These are phyloP conservation scores for Lanius ludovicianus DNA, from an alignment of 2,113 vertebrate genomes.

Conservation along the genomic window DNA sequence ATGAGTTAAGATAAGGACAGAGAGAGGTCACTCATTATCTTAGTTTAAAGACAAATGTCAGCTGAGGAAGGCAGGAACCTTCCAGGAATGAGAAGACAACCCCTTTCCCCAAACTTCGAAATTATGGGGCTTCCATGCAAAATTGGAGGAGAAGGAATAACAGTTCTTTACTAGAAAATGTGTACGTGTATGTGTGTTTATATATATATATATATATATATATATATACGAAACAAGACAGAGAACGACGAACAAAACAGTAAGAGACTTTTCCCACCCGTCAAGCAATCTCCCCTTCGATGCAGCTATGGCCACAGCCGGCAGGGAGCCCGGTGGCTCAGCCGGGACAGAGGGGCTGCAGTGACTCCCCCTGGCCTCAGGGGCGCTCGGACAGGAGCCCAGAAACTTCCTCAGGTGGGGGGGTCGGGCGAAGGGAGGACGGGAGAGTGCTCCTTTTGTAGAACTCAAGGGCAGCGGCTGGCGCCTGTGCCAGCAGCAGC, in stretches of 20 bases:
- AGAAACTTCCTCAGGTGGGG: too few species aligned
- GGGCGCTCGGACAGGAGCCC: not conserved
- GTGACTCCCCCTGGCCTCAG: not conserved
- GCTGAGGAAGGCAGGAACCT: not conserved
- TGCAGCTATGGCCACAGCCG: not conserved
- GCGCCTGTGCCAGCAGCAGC: not conserved
- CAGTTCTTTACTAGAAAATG: not conserved
- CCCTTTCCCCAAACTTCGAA: not conserved
- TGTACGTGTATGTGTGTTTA: too few species aligned
- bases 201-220: not conserved
- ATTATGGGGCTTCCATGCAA: not conserved
- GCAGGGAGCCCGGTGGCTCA: not conserved
- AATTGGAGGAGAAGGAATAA: not conserved
- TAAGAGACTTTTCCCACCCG: too few species aligned
- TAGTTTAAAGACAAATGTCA: not conserved
- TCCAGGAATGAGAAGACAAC: not conserved
- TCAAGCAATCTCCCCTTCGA: too few species aligned
- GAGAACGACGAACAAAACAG: not conserved
- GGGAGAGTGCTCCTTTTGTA: too few species aligned
- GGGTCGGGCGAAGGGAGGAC: too few species aligned
- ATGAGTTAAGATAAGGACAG: not conserved
- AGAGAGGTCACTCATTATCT: not conserved
- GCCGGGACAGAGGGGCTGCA: not conserved
- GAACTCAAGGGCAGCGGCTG: not conserved
- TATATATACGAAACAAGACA: too few species aligned